Evolutionary conservation across 2,888 invertebrate species (phyloP), one percentile per base, ranked within the genome.

Genomic region (Candidula unifasciata): DNA sequence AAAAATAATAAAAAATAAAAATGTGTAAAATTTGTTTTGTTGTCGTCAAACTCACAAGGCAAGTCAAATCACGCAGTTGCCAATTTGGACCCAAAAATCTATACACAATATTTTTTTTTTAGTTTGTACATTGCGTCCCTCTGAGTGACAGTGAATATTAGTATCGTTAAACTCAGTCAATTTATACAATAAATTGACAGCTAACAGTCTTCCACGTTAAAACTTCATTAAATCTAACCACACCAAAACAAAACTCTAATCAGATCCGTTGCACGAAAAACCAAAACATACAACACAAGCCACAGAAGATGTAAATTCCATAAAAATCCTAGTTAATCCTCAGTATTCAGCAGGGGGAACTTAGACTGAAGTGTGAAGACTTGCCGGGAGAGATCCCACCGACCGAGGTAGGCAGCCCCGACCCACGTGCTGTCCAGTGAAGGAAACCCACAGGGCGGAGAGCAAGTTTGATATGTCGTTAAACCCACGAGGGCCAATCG

Each of bases 401-500:
- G 30, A 21, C 74, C 8, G 18, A 54, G 74, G 74, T 74, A 74
- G 27, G 44, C 44, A 44, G 54, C 0, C 6, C 0, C 1, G 30
- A 27, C 33, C 54, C 74, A 24, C 27, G 54, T 54, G 30, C 2
- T 74, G 54, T 54, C n/a, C 27, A 54, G 44, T 54, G 54, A 74
- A 74, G 54, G 52, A 54, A 54, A 21, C 74, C 74, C 54, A n/a
- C 30, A 30, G 30, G 74, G 44, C n/a, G 73, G 0, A 18, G 27
- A 74, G 6, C 16, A 3, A 18, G n/a, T 74, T 44, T 71, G 71
- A 71, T 71, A 37, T 37, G 71, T 44, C 6, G 37, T 37, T 71
- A 8, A n/a, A 13, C 37, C 37, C n/a, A 24, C 27, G 27, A 74
- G 2, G 74, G 30, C 74, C 74, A 74, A 74, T 74, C 74, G 54